phyloP scores from a whole-genome alignment of 2,888 invertebrate genomes.

The Noctuana brunneofusca region DNA sequence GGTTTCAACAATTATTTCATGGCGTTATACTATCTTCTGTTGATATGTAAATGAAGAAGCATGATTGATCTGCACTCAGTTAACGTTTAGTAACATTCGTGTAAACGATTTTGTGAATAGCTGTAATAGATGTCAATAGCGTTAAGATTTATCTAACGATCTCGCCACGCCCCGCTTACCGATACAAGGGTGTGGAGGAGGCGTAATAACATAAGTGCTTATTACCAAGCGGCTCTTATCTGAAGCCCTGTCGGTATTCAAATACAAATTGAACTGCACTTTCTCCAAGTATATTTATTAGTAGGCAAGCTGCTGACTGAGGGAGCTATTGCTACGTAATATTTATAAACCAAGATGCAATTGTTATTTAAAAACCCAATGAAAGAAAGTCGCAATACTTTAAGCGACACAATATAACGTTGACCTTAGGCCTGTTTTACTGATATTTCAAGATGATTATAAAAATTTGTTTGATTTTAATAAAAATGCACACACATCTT shows the following conservation, averaged over 20 bases:
- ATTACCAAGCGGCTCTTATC: slow-evolving; percentile 7
- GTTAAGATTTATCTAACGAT: slow-evolving; percentile 30
- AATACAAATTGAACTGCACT: not conserved
- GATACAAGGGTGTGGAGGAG: slow-evolving; percentile 27
- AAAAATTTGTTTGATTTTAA: too few species aligned
- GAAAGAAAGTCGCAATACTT: too few species aligned
- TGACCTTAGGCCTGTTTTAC: too few species aligned
- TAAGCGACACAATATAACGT: too few species aligned
- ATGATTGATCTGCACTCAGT: not conserved
- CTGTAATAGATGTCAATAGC: slow-evolving; percentile 23
- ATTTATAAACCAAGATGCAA: too few species aligned
- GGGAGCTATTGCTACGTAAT: too few species aligned
- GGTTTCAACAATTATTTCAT: not conserved
- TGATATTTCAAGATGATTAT: too few species aligned
- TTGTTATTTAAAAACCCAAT: too few species aligned
- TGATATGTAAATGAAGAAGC: not conserved
- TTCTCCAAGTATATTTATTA: too few species aligned
- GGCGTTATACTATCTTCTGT: not conserved
- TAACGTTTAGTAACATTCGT: slow-evolving; percentile 7
- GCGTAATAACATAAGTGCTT: slow-evolving; percentile 20
- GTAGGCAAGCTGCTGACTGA: too few species aligned
- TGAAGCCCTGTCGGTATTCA: not conserved
- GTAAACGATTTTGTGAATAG: slow-evolving; percentile 31
- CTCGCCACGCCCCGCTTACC: slow-evolving; percentile 19
- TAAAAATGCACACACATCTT: too few species aligned